Conservation (phyloP, 2,113 vertebrate species). For the Globicephala melas region DNA sequence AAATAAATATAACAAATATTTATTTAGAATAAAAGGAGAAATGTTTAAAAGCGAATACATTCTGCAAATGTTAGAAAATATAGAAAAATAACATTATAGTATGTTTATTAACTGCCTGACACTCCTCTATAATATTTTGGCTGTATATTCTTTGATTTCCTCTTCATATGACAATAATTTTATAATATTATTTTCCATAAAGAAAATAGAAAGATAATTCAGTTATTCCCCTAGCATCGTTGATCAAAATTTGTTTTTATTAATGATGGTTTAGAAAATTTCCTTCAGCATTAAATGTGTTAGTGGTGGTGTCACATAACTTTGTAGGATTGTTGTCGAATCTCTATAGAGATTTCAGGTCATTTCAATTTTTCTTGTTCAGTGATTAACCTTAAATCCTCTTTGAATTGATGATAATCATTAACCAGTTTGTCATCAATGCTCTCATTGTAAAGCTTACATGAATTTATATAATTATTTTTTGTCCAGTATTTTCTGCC, state of each 20-base stretch:
- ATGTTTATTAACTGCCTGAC: neutral
- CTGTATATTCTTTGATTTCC: neutral
- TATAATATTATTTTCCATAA: neutral
- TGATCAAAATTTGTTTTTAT: neutral
- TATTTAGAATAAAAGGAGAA: neutral
- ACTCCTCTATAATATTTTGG: neutral
- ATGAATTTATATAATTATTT: neutral
- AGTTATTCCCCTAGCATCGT: neutral
- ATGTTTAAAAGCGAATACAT: neutral
- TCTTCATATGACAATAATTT: neutral
- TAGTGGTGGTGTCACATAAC: neutral
- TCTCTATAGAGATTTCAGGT: neutral
- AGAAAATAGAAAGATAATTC: neutral
- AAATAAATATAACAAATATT: slow-evolving; percentile 14
- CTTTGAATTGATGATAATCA: neutral
- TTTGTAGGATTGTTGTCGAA: neutral
- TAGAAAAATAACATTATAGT: neutral
- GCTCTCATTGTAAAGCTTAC: neutral
- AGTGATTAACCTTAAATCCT: neutral
- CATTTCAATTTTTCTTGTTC: slow-evolving; percentile 11
- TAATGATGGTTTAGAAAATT: neutral
- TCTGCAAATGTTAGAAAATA: neutral
- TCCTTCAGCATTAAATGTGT: neutral
- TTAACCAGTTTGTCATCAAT: neutral
- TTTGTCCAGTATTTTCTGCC: neutral